A percentile compares a stretch with the other conserved stretches of the same genome.
Conservation (phyloP, 2,113 vertebrate genomes). For the Cyanoderma ruficeps region DNA sequence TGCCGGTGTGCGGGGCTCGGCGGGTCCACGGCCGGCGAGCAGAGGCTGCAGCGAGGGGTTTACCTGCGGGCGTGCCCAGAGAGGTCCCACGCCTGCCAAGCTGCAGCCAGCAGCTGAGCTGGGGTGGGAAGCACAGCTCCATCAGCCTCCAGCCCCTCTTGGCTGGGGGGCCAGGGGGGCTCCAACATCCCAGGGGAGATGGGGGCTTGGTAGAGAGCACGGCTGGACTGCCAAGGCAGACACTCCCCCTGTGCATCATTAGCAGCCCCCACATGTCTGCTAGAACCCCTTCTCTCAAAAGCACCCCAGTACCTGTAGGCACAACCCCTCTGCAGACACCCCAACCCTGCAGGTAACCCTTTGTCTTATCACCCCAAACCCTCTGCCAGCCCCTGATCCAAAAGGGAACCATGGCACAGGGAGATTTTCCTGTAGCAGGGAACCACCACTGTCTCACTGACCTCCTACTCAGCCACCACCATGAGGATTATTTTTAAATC, state of each 20-base stretch:
- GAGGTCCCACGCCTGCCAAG: neutral
- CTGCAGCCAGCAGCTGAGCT: neutral
- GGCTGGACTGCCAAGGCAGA: neutral
- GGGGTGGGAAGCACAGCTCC: neutral
- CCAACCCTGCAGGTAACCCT: neutral
- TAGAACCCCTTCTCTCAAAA: neutral
- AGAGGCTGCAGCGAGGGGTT: neutral
- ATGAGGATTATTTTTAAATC: neutral
- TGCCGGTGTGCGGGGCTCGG: rapidly evolving
- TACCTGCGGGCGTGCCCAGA: neutral
- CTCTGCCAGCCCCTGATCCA: neutral
- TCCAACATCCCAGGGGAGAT: neutral
- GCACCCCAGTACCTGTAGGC: neutral
- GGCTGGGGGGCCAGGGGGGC: rapidly evolving
- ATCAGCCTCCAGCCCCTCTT: neutral
- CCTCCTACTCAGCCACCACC: neutral
- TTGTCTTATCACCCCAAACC: neutral
- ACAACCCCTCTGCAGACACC: neutral
- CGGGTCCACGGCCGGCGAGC: rapidly evolving
- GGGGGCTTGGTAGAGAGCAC: neutral
- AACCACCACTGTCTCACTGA: neutral
- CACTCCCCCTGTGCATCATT: rapidly evolving
- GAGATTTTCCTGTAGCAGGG: neutral
- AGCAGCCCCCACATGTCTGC: neutral
- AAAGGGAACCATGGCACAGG: rapidly evolving